phyloP scores from a whole-genome alignment of 2,888 invertebrate species.

The Xylophagus ater region DNA sequence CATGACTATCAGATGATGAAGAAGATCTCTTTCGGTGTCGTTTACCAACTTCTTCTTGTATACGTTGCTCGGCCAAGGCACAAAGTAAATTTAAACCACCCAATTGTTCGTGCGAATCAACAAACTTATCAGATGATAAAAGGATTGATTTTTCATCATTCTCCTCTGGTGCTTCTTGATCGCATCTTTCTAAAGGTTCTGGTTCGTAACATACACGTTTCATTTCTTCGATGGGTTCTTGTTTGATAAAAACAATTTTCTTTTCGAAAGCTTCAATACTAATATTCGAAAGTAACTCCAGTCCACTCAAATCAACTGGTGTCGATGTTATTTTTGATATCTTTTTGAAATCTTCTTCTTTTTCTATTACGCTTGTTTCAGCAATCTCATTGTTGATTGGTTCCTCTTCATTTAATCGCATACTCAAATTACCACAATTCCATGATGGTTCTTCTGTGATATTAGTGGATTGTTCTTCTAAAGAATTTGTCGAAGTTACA shows the following conservation, averaged over 20 bases:
- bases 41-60: constrained; percentile 56
- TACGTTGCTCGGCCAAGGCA: constrained; percentile 73
- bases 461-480: constrained; percentile 14
- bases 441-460: neutral
- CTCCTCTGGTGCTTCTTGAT: constrained; percentile 22
- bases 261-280: constrained; percentile 63
- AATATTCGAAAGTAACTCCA: constrained; percentile 68
- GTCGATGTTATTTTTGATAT: constrained; percentile 23
- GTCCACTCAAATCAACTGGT: constrained; percentile 62
- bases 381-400: constrained; percentile 1
- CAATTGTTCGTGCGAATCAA: constrained; percentile 34
- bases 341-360: constrained; percentile 16
- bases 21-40: constrained; percentile 18
- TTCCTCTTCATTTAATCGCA: constrained; percentile 5
- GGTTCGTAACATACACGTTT: constrained; percentile 11
- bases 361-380: constrained; percentile 19
- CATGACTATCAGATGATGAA: constrained; percentile 28
- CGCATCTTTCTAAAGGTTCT: constrained; percentile 7
- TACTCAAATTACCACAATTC: no score
- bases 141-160: constrained; percentile 4
- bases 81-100: constrained; percentile 66
- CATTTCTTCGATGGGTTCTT: constrained; percentile 23
- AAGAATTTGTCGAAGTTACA: constrained; percentile 17
- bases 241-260: constrained; percentile 31
- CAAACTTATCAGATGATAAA: constrained; percentile 10